phyloP scores from a whole-genome alignment of 1,140 invertebrate genomes.

The Pseudomyrmex dendroicus region DNA sequence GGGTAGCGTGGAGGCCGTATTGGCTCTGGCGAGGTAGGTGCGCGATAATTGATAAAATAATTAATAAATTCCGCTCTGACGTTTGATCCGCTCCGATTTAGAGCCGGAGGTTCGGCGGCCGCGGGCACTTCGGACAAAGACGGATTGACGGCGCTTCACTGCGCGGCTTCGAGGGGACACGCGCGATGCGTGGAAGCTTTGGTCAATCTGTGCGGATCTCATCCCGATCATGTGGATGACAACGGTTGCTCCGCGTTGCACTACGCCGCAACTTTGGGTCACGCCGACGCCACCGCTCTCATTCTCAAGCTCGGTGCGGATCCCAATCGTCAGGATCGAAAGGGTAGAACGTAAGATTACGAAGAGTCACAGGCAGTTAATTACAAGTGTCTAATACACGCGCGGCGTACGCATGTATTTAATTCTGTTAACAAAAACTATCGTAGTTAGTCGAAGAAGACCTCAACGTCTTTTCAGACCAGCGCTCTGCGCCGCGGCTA shows the following conservation, averaged over 20 bases:
- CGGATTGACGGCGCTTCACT: conserved; percentile 95
- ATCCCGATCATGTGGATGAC: conserved; percentile 92
- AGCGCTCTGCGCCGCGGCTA: conserved; percentile 96
- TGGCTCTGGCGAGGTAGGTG: conserved; percentile 92
- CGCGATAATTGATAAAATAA: no score
- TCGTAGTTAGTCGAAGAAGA: not conserved
- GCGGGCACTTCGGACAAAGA: conserved; percentile 87
- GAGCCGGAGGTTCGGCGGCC: conserved; percentile 82
- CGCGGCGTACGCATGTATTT: not conserved
- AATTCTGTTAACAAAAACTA: not conserved
- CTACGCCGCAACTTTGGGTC: conserved; percentile 97
- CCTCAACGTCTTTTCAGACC: conserved; percentile 83
- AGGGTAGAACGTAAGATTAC: conserved; percentile 92
- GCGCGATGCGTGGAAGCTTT: conserved; percentile 96
- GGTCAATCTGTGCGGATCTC: conserved; percentile 94
- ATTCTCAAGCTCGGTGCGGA: conserved; percentile 95
- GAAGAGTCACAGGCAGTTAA: not conserved
- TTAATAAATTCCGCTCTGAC: no score
- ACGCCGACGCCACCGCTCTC: conserved; percentile 96
- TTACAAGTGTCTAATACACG: not conserved
- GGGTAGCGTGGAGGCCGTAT: conserved; percentile 95
- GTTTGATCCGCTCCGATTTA: conserved; percentile 54
- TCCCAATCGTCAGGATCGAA: conserved; percentile 95
- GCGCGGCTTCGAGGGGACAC: conserved; percentile 97
- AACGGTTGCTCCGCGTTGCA: conserved; percentile 98